Conservation (phyloP, 1,140 invertebrate genomes). For the Tribolium madens region DNA sequence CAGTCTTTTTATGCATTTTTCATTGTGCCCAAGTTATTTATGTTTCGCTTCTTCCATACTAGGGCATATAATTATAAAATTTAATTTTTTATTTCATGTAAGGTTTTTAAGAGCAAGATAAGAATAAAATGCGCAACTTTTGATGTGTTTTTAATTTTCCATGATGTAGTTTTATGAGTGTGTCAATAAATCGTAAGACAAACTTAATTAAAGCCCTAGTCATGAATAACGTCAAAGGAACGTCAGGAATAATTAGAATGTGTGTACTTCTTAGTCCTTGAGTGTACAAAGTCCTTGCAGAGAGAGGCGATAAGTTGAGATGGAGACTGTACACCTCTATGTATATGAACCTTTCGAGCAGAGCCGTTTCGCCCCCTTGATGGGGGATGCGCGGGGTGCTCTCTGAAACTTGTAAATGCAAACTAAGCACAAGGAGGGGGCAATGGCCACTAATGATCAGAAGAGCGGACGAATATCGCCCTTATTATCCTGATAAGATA, state of each 20-base stretch:
- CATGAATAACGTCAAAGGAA: conserved; percentile 22
- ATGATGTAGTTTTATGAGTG: conserved; percentile 11
- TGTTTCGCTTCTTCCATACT: neutral
- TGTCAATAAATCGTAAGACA: conserved; percentile 14
- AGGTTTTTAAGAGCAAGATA: neutral
- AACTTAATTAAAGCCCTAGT: conserved; percentile 38
- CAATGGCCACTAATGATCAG: conserved; percentile 63
- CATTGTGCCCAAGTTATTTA: conserved; percentile 31
- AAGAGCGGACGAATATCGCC: conserved; percentile 61
- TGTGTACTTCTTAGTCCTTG: conserved; percentile 38
- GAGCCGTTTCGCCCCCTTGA: conserved; percentile 54
- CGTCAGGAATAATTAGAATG: conserved; percentile 38
- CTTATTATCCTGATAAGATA: conserved; percentile 63
- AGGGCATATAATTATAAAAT: no score
- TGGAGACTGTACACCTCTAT: conserved; percentile 64
- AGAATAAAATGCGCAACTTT: neutral
- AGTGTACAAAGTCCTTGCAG: conserved; percentile 21
- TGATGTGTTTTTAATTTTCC: conserved; percentile 5
- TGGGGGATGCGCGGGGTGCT: conserved; percentile 52
- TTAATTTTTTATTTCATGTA: neutral
- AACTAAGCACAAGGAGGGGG: conserved; percentile 65
- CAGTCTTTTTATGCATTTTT: conserved; percentile 40
- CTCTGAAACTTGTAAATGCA: conserved; percentile 65
- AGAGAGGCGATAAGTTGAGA: conserved; percentile 48
- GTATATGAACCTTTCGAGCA: conserved; percentile 64